These are phyloP conservation scores for Formica aserva DNA, from an alignment of 2,888 invertebrate species.

Conservation along the genomic window DNA sequence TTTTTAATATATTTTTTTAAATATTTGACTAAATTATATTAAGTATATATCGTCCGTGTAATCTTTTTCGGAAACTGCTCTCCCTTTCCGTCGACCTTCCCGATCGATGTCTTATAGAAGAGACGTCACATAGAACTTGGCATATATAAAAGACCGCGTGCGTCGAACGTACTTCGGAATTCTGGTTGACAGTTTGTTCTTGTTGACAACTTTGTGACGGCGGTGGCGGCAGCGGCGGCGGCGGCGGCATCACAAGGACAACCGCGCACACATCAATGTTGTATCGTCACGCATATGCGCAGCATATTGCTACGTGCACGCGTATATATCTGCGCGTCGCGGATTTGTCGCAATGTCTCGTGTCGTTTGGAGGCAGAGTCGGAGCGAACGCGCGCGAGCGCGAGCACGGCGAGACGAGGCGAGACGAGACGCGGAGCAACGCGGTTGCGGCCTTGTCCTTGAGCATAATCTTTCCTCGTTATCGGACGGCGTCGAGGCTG, in stretches of 20 bases:
- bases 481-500: slow-evolving; percentile 83
- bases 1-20: not conserved
- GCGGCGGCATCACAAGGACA: slow-evolving; percentile 65
- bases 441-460: slow-evolving; percentile 83
- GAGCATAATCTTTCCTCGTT: slow-evolving; percentile 84
- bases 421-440: slow-evolving; percentile 21
- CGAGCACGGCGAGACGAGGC: slow-evolving; percentile 11
- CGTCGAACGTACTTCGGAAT: slow-evolving; percentile 15
- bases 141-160: slow-evolving; percentile 27
- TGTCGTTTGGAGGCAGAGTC: slow-evolving; percentile 58
- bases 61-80: not conserved
- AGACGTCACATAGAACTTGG: slow-evolving; percentile 38
- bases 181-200: slow-evolving; percentile 62
- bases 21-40: not conserved
- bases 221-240: slow-evolving; percentile 27
- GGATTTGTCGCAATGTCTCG: slow-evolving; percentile 72
- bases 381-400: slow-evolving; percentile 21
- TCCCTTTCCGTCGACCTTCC: not conserved
- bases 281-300: slow-evolving; percentile 47
- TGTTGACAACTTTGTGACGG: slow-evolving; percentile 61
- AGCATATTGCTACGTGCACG: slow-evolving; percentile 49
- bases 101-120: not conserved
- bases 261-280: slow-evolving; percentile 46
- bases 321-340: slow-evolving; percentile 57
- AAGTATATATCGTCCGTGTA: not conserved